phyloP scores from a whole-genome alignment of 1,140 invertebrate species.

The Eupeodes corollae region DNA sequence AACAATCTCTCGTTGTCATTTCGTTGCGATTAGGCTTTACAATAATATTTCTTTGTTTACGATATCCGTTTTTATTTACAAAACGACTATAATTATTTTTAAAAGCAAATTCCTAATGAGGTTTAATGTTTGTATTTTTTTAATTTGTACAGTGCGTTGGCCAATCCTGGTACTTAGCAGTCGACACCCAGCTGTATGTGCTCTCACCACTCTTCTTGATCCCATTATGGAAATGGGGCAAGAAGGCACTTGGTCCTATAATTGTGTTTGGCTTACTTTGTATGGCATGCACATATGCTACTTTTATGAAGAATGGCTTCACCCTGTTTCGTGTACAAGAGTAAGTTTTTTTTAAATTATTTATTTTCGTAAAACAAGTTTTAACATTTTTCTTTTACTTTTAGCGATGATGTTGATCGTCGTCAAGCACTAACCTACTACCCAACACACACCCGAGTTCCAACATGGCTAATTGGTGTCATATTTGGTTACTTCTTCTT shows the following conservation, averaged over 20 bases:
- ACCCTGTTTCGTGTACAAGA: slow-evolving; percentile 30
- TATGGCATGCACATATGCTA: slow-evolving; percentile 49
- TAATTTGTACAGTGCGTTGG: slow-evolving; percentile 70
- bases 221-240: slow-evolving; percentile 52
- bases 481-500: slow-evolving; percentile 42
- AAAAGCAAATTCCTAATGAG: no score
- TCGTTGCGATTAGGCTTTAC: no score
- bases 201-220: slow-evolving; percentile 65
- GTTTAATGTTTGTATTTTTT: no score
- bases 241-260: slow-evolving; percentile 46
- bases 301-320: slow-evolving; percentile 48
- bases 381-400: no score
- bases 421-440: slow-evolving; percentile 30
- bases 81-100: no score
- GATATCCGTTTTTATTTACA: no score
- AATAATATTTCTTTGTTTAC: no score
- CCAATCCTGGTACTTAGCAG: slow-evolving; percentile 80
- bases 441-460: slow-evolving; percentile 38
- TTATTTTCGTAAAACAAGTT: no score
- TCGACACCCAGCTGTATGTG: slow-evolving; percentile 76
- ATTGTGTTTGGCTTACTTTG: slow-evolving; percentile 42
- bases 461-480: slow-evolving; percentile 49
- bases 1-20: no score
- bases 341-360: no score
- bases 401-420: slow-evolving; percentile 28